phyloP scores from a whole-genome alignment of 2,113 vertebrate genomes.

The Falco punctatus region DNA sequence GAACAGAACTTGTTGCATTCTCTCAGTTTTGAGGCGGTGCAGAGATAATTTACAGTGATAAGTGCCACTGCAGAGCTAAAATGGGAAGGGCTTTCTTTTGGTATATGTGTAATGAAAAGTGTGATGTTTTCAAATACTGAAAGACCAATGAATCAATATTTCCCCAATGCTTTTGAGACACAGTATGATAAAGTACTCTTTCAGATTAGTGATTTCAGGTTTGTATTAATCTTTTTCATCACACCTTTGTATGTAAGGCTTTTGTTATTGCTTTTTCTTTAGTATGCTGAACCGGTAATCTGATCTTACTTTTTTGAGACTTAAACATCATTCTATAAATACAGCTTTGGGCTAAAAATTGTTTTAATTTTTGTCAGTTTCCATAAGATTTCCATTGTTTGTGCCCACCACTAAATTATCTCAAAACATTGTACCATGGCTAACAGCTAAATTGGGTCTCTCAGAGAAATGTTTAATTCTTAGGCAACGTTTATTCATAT shows the following conservation, averaged over 20 bases:
- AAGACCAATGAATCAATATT: slow-evolving; percentile 17
- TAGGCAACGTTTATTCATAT: slow-evolving; percentile 1
- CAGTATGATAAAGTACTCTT: slow-evolving; percentile 18
- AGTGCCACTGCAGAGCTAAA: not conserved
- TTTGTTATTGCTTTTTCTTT: slow-evolving; percentile 38
- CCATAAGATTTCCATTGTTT: slow-evolving; percentile 4
- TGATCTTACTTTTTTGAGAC: slow-evolving; percentile 4
- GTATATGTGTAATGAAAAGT: not conserved
- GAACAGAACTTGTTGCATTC: not conserved
- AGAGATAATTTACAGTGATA: slow-evolving; percentile 22
- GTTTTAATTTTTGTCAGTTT: slow-evolving; percentile 6
- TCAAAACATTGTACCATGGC: not conserved
- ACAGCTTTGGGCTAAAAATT: slow-evolving; percentile 6
- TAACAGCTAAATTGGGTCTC: not conserved
- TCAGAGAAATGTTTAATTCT: slow-evolving; percentile 28
- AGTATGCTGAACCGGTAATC: not conserved
- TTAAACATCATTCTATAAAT: not conserved
- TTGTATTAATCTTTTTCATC: slow-evolving; percentile 51
- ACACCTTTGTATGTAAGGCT: not conserved
- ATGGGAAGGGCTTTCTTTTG: not conserved
- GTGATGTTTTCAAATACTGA: not conserved
- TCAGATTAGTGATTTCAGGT: slow-evolving; percentile 30
- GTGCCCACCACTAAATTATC: slow-evolving; percentile 27
- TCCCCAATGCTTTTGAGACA: not conserved
- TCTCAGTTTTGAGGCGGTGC: not conserved